Percentiles rank a stretch among this genome's conserved stretches.
These are phyloP conservation scores for Drosophila nr. perissopoda DNA, from an alignment of 2,888 invertebrate species.

Conservation along the genomic window DNA sequence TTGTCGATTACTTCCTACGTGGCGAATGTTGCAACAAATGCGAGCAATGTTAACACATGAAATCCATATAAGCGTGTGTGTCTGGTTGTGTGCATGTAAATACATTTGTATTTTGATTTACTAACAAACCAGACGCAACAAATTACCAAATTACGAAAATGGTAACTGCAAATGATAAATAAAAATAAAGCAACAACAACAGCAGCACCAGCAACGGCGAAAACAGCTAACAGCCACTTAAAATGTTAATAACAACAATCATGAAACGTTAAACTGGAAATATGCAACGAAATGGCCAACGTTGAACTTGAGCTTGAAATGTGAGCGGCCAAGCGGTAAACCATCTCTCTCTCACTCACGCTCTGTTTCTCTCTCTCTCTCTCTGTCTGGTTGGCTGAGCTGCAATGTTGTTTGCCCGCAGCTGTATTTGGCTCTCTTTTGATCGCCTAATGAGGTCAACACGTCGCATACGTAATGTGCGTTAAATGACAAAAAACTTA, in stretches of 20 bases:
- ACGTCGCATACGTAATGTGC: slow-evolving; percentile 69
- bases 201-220: slow-evolving; percentile 6
- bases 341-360: slow-evolving; percentile 18
- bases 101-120: slow-evolving; percentile 20
- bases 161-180: slow-evolving; percentile 46
- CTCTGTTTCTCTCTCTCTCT: slow-evolving; percentile 12
- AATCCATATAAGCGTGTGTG: slow-evolving; percentile 13
- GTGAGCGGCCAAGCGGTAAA: slow-evolving; percentile 43
- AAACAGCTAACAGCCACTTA: slow-evolving; percentile 52
- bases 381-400: slow-evolving; percentile 40
- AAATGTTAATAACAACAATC: slow-evolving; percentile 76
- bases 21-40: slow-evolving; percentile 73
- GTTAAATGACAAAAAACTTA: slow-evolving; percentile 61
- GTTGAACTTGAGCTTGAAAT: slow-evolving; percentile 79
- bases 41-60: slow-evolving; percentile 64
- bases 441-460: slow-evolving; percentile 72
- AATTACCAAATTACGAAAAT: slow-evolving; percentile 64
- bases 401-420: slow-evolving; percentile 30
- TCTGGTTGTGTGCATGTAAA: neutral
- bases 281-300: slow-evolving; percentile 53
- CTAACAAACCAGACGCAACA: slow-evolving; percentile 41
- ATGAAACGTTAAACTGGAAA: slow-evolving; percentile 68
- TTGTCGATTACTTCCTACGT: slow-evolving; percentile 69
- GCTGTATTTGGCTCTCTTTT: slow-evolving; percentile 36
- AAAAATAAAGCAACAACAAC: slow-evolving; percentile 27